Base-by-base conservation (phyloP, 2,888 invertebrate species). In the Diplolepis rosae region DNA sequence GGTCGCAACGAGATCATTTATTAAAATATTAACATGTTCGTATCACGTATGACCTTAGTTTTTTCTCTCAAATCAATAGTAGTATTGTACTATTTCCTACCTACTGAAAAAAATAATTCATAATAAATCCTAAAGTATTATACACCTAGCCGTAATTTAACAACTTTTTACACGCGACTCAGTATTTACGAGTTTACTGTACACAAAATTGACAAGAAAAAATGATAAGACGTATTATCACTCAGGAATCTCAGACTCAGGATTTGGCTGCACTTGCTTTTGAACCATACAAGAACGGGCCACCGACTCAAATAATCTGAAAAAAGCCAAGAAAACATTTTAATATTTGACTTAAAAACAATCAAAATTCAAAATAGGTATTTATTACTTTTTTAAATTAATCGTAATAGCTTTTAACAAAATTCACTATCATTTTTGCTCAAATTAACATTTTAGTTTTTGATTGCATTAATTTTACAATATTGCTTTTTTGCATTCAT, bases 231-330 rank as follows among this genome's bases (percentile, higher is more conserved):
- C 83, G 80, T 84, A 83, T 86, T 89, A 90, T 91, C 91, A 93
- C 92, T 94, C 94, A 86, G 92, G 91, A 88, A 93, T 90, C 83
- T 93, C 94, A 76, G 91, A 90, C 82, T 94, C 94, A 68, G 92
- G 91, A 78, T 90, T 90, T 88, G 90, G 92, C 88, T 90, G 92
- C 80, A 92, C 92, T 82, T 94, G 93, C 89, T 95, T 96, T 85
- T 95, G 95, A 48, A 94, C 94, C 93, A 97, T 96, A 90, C 98
- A 98, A 0, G 98, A 98, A 75, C 97, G 93, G 24, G 98, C 98
- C 77, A 98, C 98, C 1, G 97, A 98, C 87, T 98, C 98, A 89
- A 98, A 98, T 85, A 98, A 91, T 87, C 97, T 97, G 89, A 54
- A 90, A 90, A 77, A 80, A 77, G 39, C 69, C n/a, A 67, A 50